These are phyloP conservation scores for Melitaea athalia DNA, from an alignment of 2,888 invertebrate genomes.

Conservation along the genomic window DNA sequence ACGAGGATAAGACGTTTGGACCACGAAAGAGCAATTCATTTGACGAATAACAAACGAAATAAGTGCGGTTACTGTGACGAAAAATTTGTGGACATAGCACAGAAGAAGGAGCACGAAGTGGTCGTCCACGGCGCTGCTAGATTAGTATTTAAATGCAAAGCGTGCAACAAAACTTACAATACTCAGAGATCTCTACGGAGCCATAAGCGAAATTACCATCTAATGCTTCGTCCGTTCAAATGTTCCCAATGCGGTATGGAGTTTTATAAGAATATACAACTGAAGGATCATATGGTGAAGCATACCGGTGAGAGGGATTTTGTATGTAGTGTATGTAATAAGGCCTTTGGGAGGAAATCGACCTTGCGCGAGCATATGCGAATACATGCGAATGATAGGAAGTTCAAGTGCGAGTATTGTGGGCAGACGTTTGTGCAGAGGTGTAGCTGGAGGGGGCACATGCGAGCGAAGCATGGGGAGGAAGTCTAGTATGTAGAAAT, in stretches of 20 bases:
- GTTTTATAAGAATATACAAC: constrained; percentile 52
- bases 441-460: constrained; percentile 62
- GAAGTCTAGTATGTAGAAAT: neutral
- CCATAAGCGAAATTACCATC: constrained; percentile 42
- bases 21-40: constrained; percentile 9
- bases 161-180: constrained; percentile 53
- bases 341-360: constrained; percentile 52
- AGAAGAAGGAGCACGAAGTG: constrained; percentile 45
- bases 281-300: constrained; percentile 58
- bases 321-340: constrained; percentile 56
- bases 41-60: constrained; percentile 12
- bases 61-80: constrained; percentile 23
- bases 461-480: constrained; percentile 50
- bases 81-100: constrained; percentile 11
- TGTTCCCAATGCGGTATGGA: constrained; percentile 44
- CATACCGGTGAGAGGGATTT: constrained; percentile 53
- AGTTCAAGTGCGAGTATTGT: constrained; percentile 50
- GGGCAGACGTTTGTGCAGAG: constrained; percentile 51
- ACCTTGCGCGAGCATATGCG: constrained; percentile 58
- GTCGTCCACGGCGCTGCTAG: constrained; percentile 43
- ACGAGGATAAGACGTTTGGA: neutral
- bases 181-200: constrained; percentile 49
- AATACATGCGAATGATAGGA: constrained; percentile 47
- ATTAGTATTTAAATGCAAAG: constrained; percentile 42
- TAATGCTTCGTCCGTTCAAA: constrained; percentile 42